phyloP scores from a whole-genome alignment of 2,113 vertebrate species.

The Promerops cafer region DNA sequence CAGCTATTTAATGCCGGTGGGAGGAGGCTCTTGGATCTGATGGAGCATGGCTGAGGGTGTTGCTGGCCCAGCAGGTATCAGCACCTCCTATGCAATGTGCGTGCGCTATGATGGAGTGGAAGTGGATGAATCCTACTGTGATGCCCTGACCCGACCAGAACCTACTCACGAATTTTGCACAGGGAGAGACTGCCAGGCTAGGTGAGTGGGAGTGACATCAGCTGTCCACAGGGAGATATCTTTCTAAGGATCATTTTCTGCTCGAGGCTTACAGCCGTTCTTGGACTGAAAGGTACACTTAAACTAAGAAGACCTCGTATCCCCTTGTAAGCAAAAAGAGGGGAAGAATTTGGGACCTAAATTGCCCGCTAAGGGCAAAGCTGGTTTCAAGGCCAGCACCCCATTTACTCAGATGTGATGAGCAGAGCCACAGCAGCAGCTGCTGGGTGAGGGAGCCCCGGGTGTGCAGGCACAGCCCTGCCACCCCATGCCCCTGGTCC shows the following conservation, averaged over 20 bases:
- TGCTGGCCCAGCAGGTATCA: constrained; percentile 74
- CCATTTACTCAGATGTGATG: rapidly evolving
- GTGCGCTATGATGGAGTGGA: constrained; percentile 84
- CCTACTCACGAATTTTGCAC: constrained; percentile 85
- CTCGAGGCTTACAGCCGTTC: background rate
- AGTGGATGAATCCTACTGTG: constrained; percentile 82
- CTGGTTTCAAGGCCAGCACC: background rate
- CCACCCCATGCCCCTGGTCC: background rate
- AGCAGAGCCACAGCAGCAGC: background rate
- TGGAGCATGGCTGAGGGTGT: background rate
- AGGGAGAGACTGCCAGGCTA: constrained; percentile 84
- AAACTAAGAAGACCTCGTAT: background rate
- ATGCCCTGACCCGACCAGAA: constrained; percentile 82
- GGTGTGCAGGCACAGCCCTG: background rate
- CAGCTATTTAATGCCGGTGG: background rate
- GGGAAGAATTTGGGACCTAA: background rate
- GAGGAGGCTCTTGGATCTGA: background rate
- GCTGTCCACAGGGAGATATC: background rate
- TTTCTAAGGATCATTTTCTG: background rate
- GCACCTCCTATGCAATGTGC: constrained; percentile 78
- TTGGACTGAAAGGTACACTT: background rate
- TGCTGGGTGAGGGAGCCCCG: background rate
- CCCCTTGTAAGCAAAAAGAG: background rate
- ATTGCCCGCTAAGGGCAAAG: background rate
- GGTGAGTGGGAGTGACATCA: constrained; percentile 61